Evolutionary conservation across 1,140 invertebrate species (phyloP), one percentile per base, ranked within the genome.

Genomic region (Apis laboriosa): DNA sequence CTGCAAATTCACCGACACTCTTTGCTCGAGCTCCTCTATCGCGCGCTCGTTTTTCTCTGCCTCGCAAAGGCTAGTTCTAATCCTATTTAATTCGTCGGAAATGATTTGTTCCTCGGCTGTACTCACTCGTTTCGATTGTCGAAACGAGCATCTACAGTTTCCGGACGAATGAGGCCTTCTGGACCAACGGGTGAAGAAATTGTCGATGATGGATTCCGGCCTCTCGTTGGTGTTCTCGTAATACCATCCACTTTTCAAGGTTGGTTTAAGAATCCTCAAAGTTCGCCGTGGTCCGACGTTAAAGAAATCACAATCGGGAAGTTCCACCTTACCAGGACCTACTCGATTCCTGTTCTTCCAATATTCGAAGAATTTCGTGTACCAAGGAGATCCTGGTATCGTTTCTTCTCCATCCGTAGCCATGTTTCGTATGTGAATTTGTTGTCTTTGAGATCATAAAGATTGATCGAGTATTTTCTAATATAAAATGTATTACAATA

Each of bases 111-210:
- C 91, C 64, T 93, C 91, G 53, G 84, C 89, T 1, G 87, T 91
- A 49, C 90, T 91, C 8, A 90, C 60, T 43, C 90, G 77, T 7
- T 70, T 88, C 0, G 92, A 93, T 17, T 92, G 89, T 9, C 93
- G 76, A 71, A 93, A 94, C 4, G 93, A 93, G 53, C 93, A 94
- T 9, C 93, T 87, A 67, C 94, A 94, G 51, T 93, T 93, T 0
- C 90, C 91, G 9, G 92, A 92, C 0, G 93, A 91, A 84, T 94
- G 93, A 1, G 93, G 92, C 21, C 91, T 87, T 21, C 84, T 89
- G 11, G 92, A 89, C 93, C 93, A 94, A 0, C 91, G 90, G 2
- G 90, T 86, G 70, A 93, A 92, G 78, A 94, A 94, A 75, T 94
- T 93, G n/a, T 93, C 93, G 70, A 92, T 90, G 24, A 94, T 83